Evolutionary conservation across 2,113 vertebrate species (phyloP).

Genomic region (Helogale parvula): DNA sequence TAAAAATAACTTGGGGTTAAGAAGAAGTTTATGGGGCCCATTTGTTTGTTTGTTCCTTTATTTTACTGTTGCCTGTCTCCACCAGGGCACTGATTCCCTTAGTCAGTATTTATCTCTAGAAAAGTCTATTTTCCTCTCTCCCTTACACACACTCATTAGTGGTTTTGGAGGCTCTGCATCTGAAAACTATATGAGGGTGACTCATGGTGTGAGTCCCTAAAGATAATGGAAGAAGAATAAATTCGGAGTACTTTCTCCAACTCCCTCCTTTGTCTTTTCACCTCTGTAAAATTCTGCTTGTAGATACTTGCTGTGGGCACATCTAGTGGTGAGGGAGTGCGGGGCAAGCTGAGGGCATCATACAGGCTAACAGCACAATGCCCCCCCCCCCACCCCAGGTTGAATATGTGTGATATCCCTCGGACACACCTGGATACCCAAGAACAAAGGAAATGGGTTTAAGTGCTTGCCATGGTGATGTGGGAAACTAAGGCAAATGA

Average conservation of each 20-base stretch:
- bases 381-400: too few relatives aligned
- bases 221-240: neutral
- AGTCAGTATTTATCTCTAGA: neutral
- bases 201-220: neutral
- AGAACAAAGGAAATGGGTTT: too few relatives aligned
- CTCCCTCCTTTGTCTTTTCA: neutral
- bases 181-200: neutral
- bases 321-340: neutral
- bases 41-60: neutral
- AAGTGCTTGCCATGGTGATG: too few relatives aligned
- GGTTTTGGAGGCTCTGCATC: neutral
- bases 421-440: too few relatives aligned
- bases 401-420: too few relatives aligned
- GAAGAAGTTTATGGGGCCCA: neutral
- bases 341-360: too few relatives aligned
- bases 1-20: neutral
- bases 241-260: neutral
- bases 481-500: too few relatives aligned
- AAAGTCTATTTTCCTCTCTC: conserved; percentile 2
- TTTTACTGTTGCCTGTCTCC: neutral
- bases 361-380: too few relatives aligned
- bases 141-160: neutral
- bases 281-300: neutral
- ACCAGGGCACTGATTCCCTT: neutral
- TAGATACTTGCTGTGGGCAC: neutral